A percentile compares a stretch with the other conserved stretches of the same genome.
Evolutionary conservation across 1,140 invertebrate genomes (phyloP).

Genomic region (Tribolium castaneum): DNA sequence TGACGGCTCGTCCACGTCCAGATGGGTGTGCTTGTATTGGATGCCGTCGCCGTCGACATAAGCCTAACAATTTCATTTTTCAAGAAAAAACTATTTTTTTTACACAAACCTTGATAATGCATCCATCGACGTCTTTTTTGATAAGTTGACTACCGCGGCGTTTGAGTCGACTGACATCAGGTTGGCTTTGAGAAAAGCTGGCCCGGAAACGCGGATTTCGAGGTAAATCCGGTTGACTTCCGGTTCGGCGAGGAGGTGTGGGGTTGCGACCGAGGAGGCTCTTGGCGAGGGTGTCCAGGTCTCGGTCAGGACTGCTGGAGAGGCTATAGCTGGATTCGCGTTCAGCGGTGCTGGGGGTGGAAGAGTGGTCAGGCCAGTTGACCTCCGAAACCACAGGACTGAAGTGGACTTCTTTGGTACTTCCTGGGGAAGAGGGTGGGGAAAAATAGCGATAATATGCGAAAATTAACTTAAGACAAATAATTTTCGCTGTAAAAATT

Average conservation of each 20-base stretch:
- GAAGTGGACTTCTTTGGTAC: conserved; percentile 71
- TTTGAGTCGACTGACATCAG: conserved; percentile 50
- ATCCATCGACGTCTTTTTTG: conserved; percentile 61
- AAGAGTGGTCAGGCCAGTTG: conserved; percentile 71
- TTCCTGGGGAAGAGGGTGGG: neutral
- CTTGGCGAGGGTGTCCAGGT: conserved; percentile 14
- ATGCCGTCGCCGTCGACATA: conserved; percentile 59
- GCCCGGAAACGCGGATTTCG: conserved; percentile 49
- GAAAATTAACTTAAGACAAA: neutral
- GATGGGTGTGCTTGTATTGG: conserved; percentile 59
- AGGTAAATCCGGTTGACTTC: conserved; percentile 51
- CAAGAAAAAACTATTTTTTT: too few species aligned
- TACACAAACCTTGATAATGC: conserved; percentile 43
- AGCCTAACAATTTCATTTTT: neutral
- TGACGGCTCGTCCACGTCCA: conserved; percentile 46
- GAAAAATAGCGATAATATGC: neutral
- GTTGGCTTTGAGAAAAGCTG: conserved; percentile 53
- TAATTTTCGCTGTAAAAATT: too few species aligned
- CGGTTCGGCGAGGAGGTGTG: conserved; percentile 25
- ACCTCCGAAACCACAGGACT: conserved; percentile 79
- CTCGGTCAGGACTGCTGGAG: conserved; percentile 50
- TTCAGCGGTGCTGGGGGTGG: conserved; percentile 56
- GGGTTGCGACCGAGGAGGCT: neutral
- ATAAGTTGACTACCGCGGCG: conserved; percentile 54
- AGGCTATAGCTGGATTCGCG: conserved; percentile 51